Base-by-base conservation (phyloP, 1,140 invertebrate genomes). In the Sycophaga agraensis region DNA sequence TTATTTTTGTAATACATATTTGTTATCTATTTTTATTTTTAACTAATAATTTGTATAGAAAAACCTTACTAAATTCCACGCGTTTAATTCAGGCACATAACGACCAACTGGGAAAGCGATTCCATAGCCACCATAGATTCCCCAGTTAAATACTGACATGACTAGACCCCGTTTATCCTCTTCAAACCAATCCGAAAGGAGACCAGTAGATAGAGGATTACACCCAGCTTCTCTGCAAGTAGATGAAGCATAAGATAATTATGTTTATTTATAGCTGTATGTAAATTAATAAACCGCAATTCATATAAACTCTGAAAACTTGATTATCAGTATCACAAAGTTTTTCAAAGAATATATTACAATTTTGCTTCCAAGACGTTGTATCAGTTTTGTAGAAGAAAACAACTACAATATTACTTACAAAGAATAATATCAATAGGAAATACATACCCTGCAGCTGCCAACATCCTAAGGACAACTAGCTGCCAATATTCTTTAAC, bases 91-190 rank as follows among this genome's bases (percentile, higher is more conserved):
- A 1, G 93, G 91, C 39, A 96, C 84, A 68, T 96, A 96, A 65
- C 93, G 87, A 1, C 94, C 94, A 17, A 96, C 87, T 0, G 93
- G 93, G 74, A 95, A 97, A 9, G 93, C 92, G 45, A 96, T 88
- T 39, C 93, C 93, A 66, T 96, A 97, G 11, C 94, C 94, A 19
- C 93, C 91, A 71, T 97, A 97, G 64, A 97, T 96, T 31, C 94
- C 94, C 93, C 93, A 96, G 78, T 96, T 96, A 80, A 96, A 96
- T 54, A 97, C 89, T 1, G 94, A 93, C 83, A 97, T 88, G 1
- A 95, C 94, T 12, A 95, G 79, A 8, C 91, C 94, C 63, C 93
- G 85, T 65, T 92, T 88, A 54, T 90, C 84, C 75, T 92, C 90
- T 0, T 87, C 84, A 69, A 94, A 94, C 67, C 93, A 86, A 71